A percentile compares a stretch with the other conserved stretches of the same genome.
phyloP scores from a whole-genome alignment of 2,888 invertebrate genomes.

The Agriopis leucophaearia region DNA sequence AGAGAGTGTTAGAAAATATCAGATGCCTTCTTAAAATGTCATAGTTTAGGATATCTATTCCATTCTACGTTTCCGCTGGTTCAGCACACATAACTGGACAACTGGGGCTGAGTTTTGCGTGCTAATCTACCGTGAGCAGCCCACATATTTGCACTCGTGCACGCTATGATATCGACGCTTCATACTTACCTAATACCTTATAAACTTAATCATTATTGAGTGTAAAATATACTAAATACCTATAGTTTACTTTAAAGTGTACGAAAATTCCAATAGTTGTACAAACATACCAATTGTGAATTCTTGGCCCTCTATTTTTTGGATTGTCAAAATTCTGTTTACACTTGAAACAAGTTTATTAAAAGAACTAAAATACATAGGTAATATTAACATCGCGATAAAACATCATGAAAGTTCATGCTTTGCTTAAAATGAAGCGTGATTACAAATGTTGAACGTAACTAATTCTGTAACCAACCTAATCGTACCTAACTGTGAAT shows the following conservation, averaged over 20 bases:
- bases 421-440: slow-evolving; percentile 58
- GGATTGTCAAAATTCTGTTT: slow-evolving; percentile 3
- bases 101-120: slow-evolving; percentile 35
- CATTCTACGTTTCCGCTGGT: slow-evolving; percentile 49
- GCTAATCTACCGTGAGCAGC: slow-evolving; percentile 40
- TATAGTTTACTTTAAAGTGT: neutral
- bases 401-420: slow-evolving; percentile 43
- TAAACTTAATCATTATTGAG: slow-evolving; percentile 12
- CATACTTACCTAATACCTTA: slow-evolving; percentile 41
- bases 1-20: neutral
- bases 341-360: slow-evolving; percentile 26
- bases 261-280: neutral
- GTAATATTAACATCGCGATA: slow-evolving; percentile 29
- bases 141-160: slow-evolving; percentile 65
- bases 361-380: slow-evolving; percentile 19
- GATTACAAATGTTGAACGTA: slow-evolving; percentile 46
- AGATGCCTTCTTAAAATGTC: neutral
- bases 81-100: slow-evolving; percentile 39
- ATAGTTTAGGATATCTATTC: slow-evolving; percentile 24
- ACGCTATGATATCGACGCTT: slow-evolving; percentile 62
- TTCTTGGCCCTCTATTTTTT: neutral
- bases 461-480: slow-evolving; percentile 16
- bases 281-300: neutral
- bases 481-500: neutral
- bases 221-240: slow-evolving; percentile 15